Evolutionary conservation across 2,113 vertebrate species (phyloP).

Genomic region (crab-eating macaque (Macaca fascicularis)): DNA sequence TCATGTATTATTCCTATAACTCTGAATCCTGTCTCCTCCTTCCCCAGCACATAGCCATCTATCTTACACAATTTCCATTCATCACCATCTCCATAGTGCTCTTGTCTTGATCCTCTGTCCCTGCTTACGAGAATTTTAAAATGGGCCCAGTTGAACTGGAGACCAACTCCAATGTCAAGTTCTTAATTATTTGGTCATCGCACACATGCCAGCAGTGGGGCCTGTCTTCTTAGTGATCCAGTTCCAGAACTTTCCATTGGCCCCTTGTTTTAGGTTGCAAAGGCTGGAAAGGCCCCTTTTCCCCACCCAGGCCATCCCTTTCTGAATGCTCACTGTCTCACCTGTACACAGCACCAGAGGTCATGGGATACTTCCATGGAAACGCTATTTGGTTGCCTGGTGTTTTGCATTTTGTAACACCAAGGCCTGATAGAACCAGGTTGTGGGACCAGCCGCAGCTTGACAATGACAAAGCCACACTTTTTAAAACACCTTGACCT

Average conservation of each 20-base stretch:
- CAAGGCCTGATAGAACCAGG: conserved; percentile 10
- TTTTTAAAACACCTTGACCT: neutral
- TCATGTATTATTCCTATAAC: neutral
- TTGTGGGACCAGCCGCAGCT: neutral
- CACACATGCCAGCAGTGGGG: neutral
- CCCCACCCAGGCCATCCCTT: neutral
- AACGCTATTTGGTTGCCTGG: conserved; percentile 64
- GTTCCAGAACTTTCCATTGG: neutral
- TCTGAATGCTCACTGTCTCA: neutral
- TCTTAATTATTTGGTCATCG: neutral
- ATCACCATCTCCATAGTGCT: neutral
- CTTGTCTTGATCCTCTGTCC: neutral
- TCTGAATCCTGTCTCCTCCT: neutral
- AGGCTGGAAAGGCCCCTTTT: neutral
- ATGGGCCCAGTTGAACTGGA: neutral
- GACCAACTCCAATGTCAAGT: neutral
- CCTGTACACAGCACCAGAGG: neutral
- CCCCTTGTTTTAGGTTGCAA: neutral
- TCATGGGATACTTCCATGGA: conserved; percentile 64
- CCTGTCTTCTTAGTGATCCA: neutral
- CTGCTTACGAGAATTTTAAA: neutral
- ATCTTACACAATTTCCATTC: neutral
- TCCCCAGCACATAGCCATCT: neutral
- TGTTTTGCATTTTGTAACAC: conserved; percentile 66
- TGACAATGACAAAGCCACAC: neutral